These are phyloP conservation scores for Phalacrocorax brasilianus DNA, from an alignment of 2,113 vertebrate species.

Conservation along the genomic window DNA sequence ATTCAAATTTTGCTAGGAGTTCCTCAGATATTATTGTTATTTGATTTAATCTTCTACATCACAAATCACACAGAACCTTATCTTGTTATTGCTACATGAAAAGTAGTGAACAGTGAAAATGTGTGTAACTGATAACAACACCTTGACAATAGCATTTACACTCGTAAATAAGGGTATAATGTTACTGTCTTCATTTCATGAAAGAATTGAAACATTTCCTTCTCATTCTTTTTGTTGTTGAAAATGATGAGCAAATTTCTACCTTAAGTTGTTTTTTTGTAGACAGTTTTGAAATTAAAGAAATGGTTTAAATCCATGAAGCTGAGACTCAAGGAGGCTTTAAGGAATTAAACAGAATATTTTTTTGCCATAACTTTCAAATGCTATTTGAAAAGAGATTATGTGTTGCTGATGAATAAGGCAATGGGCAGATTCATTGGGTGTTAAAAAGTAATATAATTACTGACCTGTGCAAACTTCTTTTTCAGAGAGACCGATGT, in stretches of 20 bases:
- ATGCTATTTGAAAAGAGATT: neutral
- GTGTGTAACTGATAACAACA: neutral
- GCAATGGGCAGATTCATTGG: accelerated
- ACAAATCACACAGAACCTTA: neutral
- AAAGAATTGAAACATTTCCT: neutral
- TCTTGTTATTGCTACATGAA: neutral
- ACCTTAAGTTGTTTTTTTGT: neutral
- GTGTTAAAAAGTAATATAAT: neutral
- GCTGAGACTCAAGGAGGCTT: neutral
- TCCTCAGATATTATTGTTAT: neutral
- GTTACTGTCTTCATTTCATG: neutral
- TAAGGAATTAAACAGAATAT: neutral
- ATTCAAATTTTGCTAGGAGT: neutral
- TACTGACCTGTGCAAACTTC: neutral
- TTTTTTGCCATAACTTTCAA: neutral
- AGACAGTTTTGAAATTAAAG: neutral
- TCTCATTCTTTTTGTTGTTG: neutral
- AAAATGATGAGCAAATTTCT: neutral
- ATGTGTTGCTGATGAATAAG: neutral
- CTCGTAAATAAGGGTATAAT: neutral
- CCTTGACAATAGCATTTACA: neutral
- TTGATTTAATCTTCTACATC: neutral
- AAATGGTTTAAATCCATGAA: neutral
- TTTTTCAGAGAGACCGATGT: neutral
- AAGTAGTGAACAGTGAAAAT: neutral